Conservation (phyloP, 2,888 invertebrate genomes). For the Erpobdella octoculata region DNA sequence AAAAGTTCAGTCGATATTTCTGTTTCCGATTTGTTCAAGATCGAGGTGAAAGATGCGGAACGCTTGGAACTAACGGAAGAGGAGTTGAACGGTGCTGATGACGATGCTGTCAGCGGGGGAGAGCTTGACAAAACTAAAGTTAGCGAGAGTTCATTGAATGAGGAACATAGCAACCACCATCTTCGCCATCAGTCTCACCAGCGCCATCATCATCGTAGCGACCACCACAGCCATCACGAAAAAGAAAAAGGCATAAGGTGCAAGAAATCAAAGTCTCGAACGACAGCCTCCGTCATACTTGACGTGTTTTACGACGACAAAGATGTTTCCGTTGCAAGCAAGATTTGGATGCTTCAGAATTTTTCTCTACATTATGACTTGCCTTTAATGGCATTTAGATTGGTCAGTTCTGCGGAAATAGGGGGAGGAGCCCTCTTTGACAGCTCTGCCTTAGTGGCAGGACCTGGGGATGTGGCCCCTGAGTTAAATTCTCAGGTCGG, state of each 20-base stretch:
- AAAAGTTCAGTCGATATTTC: background rate
- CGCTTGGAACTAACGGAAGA: background rate
- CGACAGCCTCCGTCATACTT: constrained; percentile 2
- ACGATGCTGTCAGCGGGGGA: background rate
- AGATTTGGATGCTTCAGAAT: background rate
- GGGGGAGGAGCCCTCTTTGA: background rate
- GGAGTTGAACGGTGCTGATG: background rate
- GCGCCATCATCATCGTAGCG: background rate
- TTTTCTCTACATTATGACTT: constrained; percentile 13
- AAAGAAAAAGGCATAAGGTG: background rate
- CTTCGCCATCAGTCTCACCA: background rate
- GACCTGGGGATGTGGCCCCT: constrained; percentile 6
- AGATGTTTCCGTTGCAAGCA: background rate
- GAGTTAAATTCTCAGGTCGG: background rate
- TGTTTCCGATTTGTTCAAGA: background rate
- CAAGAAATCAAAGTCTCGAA: background rate
- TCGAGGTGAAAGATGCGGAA: constrained; percentile 9
- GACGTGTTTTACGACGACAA: background rate
- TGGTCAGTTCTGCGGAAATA: background rate
- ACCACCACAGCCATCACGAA: background rate
- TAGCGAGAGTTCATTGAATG: too few relatives aligned
- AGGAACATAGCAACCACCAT: background rate
- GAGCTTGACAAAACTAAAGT: too few relatives aligned
- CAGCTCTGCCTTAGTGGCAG: constrained; percentile 13
- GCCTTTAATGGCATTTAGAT: background rate